Conservation (phyloP, 2,797 vertebrate species). For the Perdix hodgsoniae region DNA sequence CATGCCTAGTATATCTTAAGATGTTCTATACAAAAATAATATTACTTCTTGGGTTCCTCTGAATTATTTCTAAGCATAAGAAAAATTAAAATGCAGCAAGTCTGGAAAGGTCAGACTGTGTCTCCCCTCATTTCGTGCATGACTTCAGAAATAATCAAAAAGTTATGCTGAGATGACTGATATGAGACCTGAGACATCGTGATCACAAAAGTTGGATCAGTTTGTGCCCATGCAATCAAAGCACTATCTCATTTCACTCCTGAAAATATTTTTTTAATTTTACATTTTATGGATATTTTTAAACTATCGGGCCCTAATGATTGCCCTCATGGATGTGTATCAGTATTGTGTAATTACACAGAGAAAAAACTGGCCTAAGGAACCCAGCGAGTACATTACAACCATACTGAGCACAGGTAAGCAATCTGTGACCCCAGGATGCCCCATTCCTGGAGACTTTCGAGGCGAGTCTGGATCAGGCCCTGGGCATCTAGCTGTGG, state of each 20-base stretch:
- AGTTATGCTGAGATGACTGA: slow-evolving; percentile 28
- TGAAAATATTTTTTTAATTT: slow-evolving; percentile 34
- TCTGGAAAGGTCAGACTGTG: slow-evolving; percentile 42
- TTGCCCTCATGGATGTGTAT: background rate
- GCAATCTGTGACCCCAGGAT: background rate
- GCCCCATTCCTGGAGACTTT: background rate
- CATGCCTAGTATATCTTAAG: slow-evolving; percentile 10
- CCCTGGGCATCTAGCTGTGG: too few relatives aligned
- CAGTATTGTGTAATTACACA: slow-evolving; percentile 7
- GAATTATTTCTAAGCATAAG: slow-evolving; percentile 14
- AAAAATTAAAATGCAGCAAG: slow-evolving; percentile 52
- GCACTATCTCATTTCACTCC: slow-evolving; percentile 37
- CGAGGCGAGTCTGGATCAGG: too few relatives aligned
- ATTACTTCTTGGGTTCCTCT: slow-evolving; percentile 44
- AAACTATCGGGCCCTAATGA: background rate
- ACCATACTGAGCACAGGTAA: accelerated
- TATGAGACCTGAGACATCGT: background rate
- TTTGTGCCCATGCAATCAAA: background rate
- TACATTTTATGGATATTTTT: slow-evolving; percentile 35
- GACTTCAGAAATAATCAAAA: slow-evolving; percentile 54
- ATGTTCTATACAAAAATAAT: slow-evolving; percentile 34
- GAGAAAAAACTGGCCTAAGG: background rate
- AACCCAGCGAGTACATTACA: background rate
- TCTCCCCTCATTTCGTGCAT: slow-evolving; percentile 27
- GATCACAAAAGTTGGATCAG: slow-evolving; percentile 44